These are phyloP conservation scores for Umimayanthus chanpuru DNA, from an alignment of 92 coral and sea anemone species.

Conservation along the genomic window DNA sequence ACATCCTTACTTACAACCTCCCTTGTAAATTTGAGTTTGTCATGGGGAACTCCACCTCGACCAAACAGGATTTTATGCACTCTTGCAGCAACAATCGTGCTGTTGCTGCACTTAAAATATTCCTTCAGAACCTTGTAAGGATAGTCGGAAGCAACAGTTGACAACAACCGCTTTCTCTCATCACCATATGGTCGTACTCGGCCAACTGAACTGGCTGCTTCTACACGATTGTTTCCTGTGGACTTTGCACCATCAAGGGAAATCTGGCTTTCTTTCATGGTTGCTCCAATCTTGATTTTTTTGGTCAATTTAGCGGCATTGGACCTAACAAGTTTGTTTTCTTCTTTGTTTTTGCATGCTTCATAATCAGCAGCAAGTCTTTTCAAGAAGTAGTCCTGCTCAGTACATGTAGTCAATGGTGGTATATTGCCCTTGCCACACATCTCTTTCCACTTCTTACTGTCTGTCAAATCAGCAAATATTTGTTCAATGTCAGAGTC, in stretches of 20 bases:
- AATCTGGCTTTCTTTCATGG: not conserved
- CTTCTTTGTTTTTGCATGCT: not conserved
- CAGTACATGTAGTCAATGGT: not conserved
- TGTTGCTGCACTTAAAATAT: slow-evolving; percentile 6
- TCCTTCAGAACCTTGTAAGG: slow-evolving; percentile 15
- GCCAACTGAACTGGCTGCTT: slow-evolving; percentile 2
- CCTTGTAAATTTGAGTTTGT: slow-evolving; percentile 38
- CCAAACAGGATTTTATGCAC: slow-evolving; percentile 56
- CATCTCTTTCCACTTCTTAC: not conserved
- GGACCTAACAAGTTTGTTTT: not conserved
- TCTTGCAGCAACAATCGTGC: slow-evolving; percentile 42
- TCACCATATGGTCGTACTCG: not conserved
- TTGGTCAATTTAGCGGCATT: not conserved
- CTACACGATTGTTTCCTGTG: not conserved
- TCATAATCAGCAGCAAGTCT: not conserved
- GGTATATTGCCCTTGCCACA: not conserved
- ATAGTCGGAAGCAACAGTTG: slow-evolving; percentile 36
- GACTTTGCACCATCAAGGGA: not conserved
- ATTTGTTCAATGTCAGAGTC: not conserved
- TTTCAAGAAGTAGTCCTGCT: not conserved
- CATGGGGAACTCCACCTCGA: slow-evolving; percentile 51
- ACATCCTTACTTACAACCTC: slow-evolving; percentile 35
- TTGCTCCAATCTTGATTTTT: not conserved
- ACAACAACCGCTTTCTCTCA: slow-evolving; percentile 29
- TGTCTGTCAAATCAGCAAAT: not conserved